A percentile compares a stretch with the other conserved stretches of the same genome.
These are phyloP conservation scores for Arnoldichthys spilopterus DNA, from an alignment of 2,797 vertebrate species.

Conservation along the genomic window DNA sequence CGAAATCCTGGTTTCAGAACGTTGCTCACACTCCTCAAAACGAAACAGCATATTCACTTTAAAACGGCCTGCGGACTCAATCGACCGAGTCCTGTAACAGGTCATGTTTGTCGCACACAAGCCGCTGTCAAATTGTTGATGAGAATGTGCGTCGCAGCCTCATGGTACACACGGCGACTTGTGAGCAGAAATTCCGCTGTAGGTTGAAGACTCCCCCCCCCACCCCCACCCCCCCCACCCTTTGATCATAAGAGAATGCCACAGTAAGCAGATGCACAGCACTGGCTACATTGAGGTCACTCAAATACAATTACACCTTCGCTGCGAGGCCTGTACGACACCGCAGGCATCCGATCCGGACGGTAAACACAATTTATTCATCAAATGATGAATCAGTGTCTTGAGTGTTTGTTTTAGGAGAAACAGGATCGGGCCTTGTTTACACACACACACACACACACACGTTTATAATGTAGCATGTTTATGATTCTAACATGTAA, in stretches of 20 bases:
- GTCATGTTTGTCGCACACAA: background rate
- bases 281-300: too few species aligned
- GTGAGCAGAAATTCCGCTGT: background rate
- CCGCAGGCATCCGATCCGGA: too few species aligned
- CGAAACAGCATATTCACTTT: conserved; percentile 55
- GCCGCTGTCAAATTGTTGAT: background rate
- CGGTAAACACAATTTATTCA: too few species aligned
- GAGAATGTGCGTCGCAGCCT: background rate
- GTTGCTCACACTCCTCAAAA: conserved; percentile 57
- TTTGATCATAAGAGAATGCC: background rate
- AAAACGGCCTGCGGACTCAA: background rate
- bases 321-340: too few species aligned
- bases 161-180: background rate
- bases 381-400: too few species aligned
- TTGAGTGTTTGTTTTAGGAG: too few species aligned
- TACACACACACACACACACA: too few species aligned
- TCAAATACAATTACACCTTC: too few species aligned
- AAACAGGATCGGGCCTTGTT: too few species aligned
- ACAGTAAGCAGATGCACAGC: background rate
- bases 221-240: too few species aligned
- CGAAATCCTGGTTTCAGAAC: conserved; percentile 14
- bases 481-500: too few species aligned
- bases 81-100: background rate
- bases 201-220: background rate
- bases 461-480: too few species aligned